Evolutionary conservation across 2,113 vertebrate species (phyloP), one percentile per base, ranked within the genome.

Genomic region (Phalacrocorax carbo): DNA sequence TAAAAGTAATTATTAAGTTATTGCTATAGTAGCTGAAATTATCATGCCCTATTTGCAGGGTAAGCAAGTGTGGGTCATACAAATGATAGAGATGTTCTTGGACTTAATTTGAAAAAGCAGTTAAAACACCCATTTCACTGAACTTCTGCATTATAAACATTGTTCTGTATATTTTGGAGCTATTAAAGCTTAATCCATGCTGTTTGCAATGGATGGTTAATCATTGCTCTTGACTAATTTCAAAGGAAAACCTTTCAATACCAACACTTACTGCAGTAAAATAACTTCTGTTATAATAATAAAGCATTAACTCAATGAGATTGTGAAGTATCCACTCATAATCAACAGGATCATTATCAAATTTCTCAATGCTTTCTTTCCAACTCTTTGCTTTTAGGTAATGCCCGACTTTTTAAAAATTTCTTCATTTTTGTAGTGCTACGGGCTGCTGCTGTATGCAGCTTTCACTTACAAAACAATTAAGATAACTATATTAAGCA

Each of bases 1-100:
- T 96, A 81, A 97, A 97, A 96, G 64, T 82, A 95, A 94, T 97
- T 96, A 90, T 52, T 84, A 70, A 42, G 15, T 78, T 87, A 93
- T 93, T 97, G 83, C 85, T 93, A 73, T 87, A 92, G 83, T 85
- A 92, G 42, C 71, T 96, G 76, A 77, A 95, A 32, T 38, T 95
- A 83, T 92, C 68, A 72, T 93, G 86, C 54, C 86, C 75, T 0
- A 3, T 96, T 96, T 97, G 80, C 77, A 91, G 44, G 32, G 30
- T 90, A 97, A 97, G 81, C 9, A 29, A 70, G 40, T 87, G 52
- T 84, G 44, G 79, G 81, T 96, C 88, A 91, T 88, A 96, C 34
- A 90, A 94, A 97, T 90, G 32, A 70, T 91, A 86, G 17, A 92
- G n/a, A 72, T 95, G 26, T 94, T 95, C 79, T 82, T 84, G 70